Conservation (phyloP, 2,113 vertebrate genomes). For the Asarcornis scutulata region DNA sequence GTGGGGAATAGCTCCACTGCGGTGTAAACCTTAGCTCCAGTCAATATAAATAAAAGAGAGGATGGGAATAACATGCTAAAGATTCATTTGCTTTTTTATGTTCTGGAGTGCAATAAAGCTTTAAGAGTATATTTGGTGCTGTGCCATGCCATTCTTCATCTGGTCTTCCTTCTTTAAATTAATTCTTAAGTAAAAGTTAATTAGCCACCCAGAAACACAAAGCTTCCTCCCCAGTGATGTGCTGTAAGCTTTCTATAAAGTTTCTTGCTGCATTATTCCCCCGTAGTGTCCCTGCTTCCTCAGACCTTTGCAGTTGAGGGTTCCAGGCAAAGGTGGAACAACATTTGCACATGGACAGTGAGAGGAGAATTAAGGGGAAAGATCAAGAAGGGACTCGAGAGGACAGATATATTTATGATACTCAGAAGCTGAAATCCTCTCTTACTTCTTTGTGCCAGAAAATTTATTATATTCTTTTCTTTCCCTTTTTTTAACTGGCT, state of each 20-base stretch:
- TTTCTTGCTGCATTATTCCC: not conserved
- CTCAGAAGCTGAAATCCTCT: not conserved
- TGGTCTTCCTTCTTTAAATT: not conserved
- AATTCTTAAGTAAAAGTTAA: not conserved
- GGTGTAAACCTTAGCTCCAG: not conserved
- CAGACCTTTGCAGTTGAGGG: not conserved
- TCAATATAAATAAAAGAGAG: not conserved
- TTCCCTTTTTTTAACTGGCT: not conserved
- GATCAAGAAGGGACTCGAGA: not conserved
- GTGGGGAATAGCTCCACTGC: not conserved
- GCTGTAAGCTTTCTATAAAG: not conserved
- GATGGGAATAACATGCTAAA: not conserved
- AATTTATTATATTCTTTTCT: not conserved
- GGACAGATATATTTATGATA: not conserved
- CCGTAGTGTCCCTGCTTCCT: not conserved
- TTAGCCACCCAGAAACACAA: constrained; percentile 1
- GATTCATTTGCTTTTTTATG: not conserved
- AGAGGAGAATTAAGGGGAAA: not conserved
- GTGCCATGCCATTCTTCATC: not conserved
- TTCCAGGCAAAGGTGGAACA: not conserved
- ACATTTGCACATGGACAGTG: not conserved
- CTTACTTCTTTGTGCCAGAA: not conserved
- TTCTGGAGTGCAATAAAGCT: not conserved
- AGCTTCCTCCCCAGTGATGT: not conserved
- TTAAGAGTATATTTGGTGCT: not conserved